Conservation (phyloP, 1,140 invertebrate species). For the Drosophila prosaltans region DNA sequence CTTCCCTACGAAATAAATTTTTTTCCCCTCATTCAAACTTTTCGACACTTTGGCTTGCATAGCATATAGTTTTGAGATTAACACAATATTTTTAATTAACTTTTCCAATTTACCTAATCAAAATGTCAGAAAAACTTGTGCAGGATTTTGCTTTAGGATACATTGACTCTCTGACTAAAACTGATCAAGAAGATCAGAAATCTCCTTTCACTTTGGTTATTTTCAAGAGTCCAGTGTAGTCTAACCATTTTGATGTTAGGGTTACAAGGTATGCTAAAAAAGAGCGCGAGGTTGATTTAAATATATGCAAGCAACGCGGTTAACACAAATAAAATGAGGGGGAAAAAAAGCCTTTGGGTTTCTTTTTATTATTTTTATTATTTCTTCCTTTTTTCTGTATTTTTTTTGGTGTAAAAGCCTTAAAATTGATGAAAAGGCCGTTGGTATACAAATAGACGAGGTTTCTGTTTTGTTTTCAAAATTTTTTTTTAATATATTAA, state of each 20-base stretch:
- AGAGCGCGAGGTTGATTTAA: slow-evolving; percentile 8
- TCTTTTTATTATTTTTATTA: slow-evolving; percentile 3
- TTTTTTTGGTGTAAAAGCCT: neutral
- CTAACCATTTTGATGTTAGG: neutral
- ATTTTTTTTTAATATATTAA: neutral
- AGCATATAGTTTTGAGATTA: no score
- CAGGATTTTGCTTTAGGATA: no score
- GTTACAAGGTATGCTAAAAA: neutral
- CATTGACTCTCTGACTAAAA: no score
- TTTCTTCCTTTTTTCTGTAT: neutral
- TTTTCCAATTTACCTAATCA: no score
- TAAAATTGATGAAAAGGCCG: slow-evolving; percentile 18
- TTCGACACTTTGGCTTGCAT: no score
- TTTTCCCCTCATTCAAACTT: no score
- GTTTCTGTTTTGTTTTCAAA: slow-evolving; percentile 13
- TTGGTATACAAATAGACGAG: slow-evolving; percentile 10
- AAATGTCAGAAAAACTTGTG: no score
- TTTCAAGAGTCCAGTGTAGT: neutral
- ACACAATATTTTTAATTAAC: no score
- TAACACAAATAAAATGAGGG: slow-evolving; percentile 13
- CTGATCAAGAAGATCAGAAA: no score
- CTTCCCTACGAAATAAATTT: no score
- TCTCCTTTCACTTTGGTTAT: no score
- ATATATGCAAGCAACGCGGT: slow-evolving; percentile 20
- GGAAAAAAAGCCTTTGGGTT: slow-evolving; percentile 7